Evolutionary conservation across 2,797 vertebrate species (phyloP).

Genomic region (Enteromius anoplus): DNA sequence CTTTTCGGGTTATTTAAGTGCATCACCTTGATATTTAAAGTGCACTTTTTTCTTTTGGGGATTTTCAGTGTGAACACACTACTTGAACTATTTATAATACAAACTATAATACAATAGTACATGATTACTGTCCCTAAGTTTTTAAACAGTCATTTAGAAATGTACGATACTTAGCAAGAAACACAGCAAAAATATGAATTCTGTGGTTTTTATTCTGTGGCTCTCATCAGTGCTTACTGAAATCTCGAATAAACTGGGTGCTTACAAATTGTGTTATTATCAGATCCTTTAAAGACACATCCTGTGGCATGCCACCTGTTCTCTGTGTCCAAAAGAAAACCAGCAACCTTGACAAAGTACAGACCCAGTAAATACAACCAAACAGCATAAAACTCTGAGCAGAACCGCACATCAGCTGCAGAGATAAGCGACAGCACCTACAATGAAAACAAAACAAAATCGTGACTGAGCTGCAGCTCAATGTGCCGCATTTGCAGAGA

Average conservation of each 20-base stretch:
- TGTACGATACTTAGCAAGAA: neutral
- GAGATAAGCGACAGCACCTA: neutral
- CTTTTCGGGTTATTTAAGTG: no score
- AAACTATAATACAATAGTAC: no score
- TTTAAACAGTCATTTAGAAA: neutral
- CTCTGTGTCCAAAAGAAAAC: neutral
- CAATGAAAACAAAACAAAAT: slow-evolving; percentile 2
- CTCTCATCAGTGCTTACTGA: neutral
- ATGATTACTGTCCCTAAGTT: neutral
- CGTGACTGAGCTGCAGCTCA: slow-evolving; percentile 15
- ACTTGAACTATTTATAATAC: no score
- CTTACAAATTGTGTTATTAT: neutral
- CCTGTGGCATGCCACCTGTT: neutral
- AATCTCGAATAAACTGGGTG: neutral
- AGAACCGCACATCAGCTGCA: neutral
- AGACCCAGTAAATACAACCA: neutral
- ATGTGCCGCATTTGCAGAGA: slow-evolving; percentile 33
- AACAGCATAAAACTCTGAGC: neutral
- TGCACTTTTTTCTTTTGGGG: no score
- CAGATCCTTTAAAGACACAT: neutral
- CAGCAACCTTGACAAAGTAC: slow-evolving; percentile 7
- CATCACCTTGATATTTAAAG: no score
- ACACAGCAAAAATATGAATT: neutral
- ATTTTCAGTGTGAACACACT: no score
- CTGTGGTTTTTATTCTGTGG: neutral